These are phyloP conservation scores for Pelvicachromis taeniatus DNA, from an alignment of 2,113 vertebrate genomes.

Conservation along the genomic window DNA sequence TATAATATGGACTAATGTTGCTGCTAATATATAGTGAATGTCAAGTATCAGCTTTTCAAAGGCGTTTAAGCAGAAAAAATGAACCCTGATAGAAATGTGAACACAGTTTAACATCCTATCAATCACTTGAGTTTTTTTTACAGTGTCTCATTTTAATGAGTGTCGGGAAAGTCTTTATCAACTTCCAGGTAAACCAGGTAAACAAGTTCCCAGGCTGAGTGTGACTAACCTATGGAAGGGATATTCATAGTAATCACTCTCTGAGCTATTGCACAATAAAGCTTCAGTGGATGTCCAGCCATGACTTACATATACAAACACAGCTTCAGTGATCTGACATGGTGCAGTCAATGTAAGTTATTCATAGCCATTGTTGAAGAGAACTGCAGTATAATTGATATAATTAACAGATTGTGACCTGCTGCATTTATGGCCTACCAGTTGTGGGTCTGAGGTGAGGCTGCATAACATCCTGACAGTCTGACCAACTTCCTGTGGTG, in stretches of 20 bases:
- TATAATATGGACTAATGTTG: neutral
- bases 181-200: neutral
- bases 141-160: neutral
- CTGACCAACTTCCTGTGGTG: conserved; percentile 43
- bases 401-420: neutral
- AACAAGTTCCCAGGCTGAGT: conserved; percentile 12
- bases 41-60: neutral
- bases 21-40: neutral
- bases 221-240: conserved; percentile 3
- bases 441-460: conserved; percentile 57
- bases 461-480: conserved; percentile 68
- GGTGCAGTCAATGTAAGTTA: neutral
- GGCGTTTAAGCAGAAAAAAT: neutral
- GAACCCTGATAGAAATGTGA: neutral
- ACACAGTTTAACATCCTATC: neutral
- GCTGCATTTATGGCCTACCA: conserved; percentile 48
- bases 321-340: neutral
- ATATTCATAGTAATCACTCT: neutral
- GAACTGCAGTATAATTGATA: neutral
- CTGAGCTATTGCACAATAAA: neutral
- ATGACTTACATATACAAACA: conserved; percentile 24
- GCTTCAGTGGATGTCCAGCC: neutral
- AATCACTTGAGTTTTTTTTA: neutral
- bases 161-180: neutral
- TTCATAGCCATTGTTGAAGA: neutral